Evolutionary conservation across 2,113 vertebrate genomes (phyloP).

Genomic region (Ellobius talpinus): DNA sequence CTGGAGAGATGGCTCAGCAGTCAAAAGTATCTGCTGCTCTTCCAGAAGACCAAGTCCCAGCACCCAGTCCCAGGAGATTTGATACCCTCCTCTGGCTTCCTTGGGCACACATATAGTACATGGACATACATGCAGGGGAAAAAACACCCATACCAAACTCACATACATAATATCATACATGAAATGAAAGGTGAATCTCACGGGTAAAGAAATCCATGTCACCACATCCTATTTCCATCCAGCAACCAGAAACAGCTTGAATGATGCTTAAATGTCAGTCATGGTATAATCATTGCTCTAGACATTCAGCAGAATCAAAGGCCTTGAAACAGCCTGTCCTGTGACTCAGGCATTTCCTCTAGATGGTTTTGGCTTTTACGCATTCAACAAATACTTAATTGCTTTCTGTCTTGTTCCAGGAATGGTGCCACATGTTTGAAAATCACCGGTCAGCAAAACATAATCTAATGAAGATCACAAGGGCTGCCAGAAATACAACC

Average conservation of each 20-base stretch:
- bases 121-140: background rate
- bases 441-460: conserved; percentile 39
- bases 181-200: background rate
- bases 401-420: conserved; percentile 5
- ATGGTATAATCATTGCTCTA: conserved; percentile 27
- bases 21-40: background rate
- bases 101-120: background rate
- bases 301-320: conserved; percentile 2
- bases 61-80: background rate
- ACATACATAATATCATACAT: background rate
- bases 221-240: background rate
- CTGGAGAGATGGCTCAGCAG: background rate
- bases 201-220: background rate
- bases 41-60: background rate
- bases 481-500: conserved; percentile 9
- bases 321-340: background rate
- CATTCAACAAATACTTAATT: conserved; percentile 39
- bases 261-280: conserved; percentile 11
- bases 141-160: background rate
- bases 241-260: background rate
- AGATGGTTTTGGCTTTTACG: background rate
- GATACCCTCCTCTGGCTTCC: background rate
- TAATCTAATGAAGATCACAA: conserved; percentile 35
- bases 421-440: background rate
- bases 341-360: background rate